These are phyloP conservation scores for Drosophila neonasuta DNA, from an alignment of 2,888 invertebrate species.

Conservation along the genomic window DNA sequence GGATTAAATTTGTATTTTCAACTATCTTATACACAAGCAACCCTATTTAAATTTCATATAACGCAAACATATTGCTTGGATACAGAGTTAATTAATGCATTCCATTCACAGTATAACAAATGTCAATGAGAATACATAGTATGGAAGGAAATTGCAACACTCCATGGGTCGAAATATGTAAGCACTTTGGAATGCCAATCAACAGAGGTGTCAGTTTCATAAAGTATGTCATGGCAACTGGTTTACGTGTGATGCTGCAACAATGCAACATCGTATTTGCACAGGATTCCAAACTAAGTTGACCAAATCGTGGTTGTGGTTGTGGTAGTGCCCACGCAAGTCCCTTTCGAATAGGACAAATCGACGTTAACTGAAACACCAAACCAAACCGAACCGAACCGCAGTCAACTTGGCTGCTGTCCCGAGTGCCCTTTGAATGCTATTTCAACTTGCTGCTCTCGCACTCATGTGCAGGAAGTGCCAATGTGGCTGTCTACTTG, in stretches of 20 bases:
- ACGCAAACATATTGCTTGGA: background rate
- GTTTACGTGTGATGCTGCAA: constrained; percentile 11
- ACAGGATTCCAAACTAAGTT: constrained; percentile 58
- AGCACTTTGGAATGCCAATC: constrained; percentile 28
- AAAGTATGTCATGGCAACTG: constrained; percentile 20
- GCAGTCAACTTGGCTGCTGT: constrained; percentile 60
- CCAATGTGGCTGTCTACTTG: constrained; percentile 54
- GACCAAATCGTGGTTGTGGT: constrained; percentile 59
- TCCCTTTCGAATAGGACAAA: constrained; percentile 10
- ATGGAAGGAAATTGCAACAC: background rate
- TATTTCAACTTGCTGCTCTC: constrained; percentile 15
- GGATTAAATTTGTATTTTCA: background rate
- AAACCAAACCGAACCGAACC: constrained; percentile 45
- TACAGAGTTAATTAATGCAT: constrained; percentile 30
- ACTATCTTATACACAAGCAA: background rate
- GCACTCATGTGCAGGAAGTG: constrained; percentile 33
- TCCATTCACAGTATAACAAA: background rate
- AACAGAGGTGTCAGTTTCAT: constrained; percentile 12
- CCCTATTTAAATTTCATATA: background rate
- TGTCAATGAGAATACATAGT: background rate
- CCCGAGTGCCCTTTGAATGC: constrained; percentile 45
- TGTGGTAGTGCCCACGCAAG: constrained; percentile 23
- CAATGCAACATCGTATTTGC: constrained; percentile 26
- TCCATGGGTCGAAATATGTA: constrained; percentile 6
- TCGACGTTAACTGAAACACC: constrained; percentile 51